phyloP scores from a whole-genome alignment of 1,140 invertebrate species.

The Gryon sp. region DNA sequence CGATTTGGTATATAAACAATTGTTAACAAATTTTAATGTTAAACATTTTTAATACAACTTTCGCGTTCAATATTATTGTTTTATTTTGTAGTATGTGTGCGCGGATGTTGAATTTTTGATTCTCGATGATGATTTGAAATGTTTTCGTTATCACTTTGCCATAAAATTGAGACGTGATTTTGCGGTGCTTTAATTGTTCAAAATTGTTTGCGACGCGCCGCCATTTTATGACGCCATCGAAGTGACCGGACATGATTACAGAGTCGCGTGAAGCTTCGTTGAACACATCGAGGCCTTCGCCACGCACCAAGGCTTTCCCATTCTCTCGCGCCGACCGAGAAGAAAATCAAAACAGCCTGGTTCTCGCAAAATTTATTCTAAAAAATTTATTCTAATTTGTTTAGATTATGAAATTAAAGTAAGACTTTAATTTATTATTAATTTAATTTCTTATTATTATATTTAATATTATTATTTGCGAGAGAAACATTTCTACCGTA shows the following conservation, averaged over 20 bases:
- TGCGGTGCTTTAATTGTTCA: constrained; percentile 29
- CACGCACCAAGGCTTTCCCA: constrained; percentile 75
- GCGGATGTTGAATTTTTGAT: no score
- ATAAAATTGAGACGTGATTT: constrained; percentile 18
- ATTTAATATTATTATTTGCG: no score
- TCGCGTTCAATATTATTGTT: no score
- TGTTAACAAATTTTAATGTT: no score
- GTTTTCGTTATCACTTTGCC: not conserved
- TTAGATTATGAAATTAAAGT: not conserved
- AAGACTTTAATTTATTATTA: no score
- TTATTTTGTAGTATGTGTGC: no score
- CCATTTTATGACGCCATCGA: constrained; percentile 59
- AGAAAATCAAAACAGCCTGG: constrained; percentile 43
- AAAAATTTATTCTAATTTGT: not conserved
- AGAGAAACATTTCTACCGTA: no score
- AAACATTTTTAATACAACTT: no score
- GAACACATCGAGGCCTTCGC: constrained; percentile 77
- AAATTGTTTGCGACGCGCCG: constrained; percentile 25
- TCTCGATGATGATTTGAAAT: no score
- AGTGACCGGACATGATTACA: constrained; percentile 78
- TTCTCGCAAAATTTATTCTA: constrained; percentile 3
- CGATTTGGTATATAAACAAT: no score
- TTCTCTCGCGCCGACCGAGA: constrained; percentile 48
- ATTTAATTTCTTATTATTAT: no score
- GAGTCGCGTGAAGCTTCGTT: constrained; percentile 77